Conservation (phyloP, 2,888 invertebrate genomes). For the Zonitis immaculata region DNA sequence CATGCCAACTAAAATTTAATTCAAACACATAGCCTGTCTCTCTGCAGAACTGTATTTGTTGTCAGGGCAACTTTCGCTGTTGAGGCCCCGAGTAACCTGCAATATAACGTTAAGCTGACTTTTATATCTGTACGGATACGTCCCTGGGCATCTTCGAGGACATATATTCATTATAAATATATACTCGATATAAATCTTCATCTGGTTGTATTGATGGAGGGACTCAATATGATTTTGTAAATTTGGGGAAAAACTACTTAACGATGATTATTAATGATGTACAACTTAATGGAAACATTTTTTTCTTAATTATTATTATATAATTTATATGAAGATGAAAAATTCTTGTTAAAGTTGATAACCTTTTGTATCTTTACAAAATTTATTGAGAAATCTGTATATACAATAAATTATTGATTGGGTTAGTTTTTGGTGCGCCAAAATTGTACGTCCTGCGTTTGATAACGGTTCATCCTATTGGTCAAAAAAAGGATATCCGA, state of each 20-base stretch:
- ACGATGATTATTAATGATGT: no score
- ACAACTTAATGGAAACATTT: no score
- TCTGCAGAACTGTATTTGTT: constrained; percentile 5
- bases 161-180: not conserved
- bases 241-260: no score
- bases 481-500: no score
- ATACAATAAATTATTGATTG: no score
- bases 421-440: no score
- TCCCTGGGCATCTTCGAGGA: constrained; percentile 13
- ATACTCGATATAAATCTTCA: not conserved
- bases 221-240: no score
- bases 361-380: no score
- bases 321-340: not conserved
- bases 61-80: constrained; percentile 32
- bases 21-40: constrained; percentile 11
- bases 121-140: constrained; percentile 30
- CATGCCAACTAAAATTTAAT: constrained; percentile 10
- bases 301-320: no score
- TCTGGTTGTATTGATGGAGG: not conserved
- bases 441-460: no score
- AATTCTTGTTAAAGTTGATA: not conserved
- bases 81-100: constrained; percentile 35
- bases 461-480: no score
- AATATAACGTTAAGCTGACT: constrained; percentile 32
- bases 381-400: no score